Percentiles rank a stretch among this genome's conserved stretches.
Evolutionary conservation across 2,113 vertebrate genomes (phyloP).

Genomic region (Mustelus asterias): DNA sequence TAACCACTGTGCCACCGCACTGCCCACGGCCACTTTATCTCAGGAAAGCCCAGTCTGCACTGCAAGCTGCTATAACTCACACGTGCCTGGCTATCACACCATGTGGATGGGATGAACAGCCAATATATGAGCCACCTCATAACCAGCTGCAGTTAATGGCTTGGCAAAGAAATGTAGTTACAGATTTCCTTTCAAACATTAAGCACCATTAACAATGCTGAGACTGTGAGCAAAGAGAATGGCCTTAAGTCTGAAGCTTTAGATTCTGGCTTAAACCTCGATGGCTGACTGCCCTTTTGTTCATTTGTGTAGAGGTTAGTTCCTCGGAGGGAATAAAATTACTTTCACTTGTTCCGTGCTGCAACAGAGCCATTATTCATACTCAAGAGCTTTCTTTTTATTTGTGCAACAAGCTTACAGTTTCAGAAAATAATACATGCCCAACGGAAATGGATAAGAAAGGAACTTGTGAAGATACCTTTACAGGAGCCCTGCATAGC

Average conservation of each 20-base stretch:
- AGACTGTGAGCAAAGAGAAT: not conserved
- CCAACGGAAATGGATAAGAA: not conserved
- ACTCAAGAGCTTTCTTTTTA: not conserved
- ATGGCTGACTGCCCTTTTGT: not conserved
- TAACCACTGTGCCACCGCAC: too few relatives aligned
- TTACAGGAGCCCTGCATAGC: not conserved
- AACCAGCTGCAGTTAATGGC: not conserved
- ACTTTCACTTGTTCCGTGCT: not conserved
- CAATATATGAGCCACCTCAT: not conserved
- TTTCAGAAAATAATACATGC: not conserved
- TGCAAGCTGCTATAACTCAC: not conserved
- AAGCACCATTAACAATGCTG: not conserved
- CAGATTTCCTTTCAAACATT: not conserved
- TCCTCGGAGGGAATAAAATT: not conserved
- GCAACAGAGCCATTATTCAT: not conserved
- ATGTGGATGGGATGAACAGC: not conserved
- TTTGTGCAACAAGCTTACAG: constrained; percentile 16
- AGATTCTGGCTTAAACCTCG: not conserved
- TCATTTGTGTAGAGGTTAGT: not conserved
- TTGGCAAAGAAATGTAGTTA: not conserved
- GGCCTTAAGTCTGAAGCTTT: not conserved
- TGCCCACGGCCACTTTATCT: not conserved
- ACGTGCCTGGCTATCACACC: not conserved
- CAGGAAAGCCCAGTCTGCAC: not conserved
- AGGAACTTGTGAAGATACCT: not conserved